Conservation (phyloP, 2,113 vertebrate genomes). For the Podarcis muralis region DNA sequence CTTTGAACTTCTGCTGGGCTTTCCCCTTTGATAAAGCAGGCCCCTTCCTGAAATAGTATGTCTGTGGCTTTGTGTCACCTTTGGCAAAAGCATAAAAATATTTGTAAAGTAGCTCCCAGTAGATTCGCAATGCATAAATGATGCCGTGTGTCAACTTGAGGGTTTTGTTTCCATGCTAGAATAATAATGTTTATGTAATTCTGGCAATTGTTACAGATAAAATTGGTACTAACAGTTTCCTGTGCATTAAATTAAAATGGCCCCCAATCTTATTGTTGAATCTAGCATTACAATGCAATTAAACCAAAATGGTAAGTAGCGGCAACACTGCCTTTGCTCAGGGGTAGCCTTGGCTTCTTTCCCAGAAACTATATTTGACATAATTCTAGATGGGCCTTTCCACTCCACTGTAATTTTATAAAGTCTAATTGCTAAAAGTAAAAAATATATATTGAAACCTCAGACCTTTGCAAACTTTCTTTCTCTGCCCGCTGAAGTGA, state of each 20-base stretch:
- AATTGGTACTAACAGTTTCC: conserved; percentile 1
- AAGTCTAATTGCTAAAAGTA: conserved; percentile 8
- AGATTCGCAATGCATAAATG: conserved; percentile 23
- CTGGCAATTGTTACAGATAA: conserved; percentile 4
- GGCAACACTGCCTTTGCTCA: neutral
- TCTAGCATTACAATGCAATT: conserved; percentile 33
- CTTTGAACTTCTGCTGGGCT: too few species aligned
- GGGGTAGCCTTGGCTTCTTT: conserved; percentile 5
- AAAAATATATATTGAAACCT: neutral
- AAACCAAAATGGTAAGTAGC: conserved; percentile 18
- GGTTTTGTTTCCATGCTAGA: neutral
- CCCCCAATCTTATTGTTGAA: conserved; percentile 19
- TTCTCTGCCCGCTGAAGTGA: neutral
- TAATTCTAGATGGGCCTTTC: neutral
- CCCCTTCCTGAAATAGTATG: neutral
- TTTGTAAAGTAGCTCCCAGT: neutral
- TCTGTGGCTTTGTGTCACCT: neutral
- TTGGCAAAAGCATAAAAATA: conserved; percentile 1
- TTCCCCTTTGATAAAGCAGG: neutral
- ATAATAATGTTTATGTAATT: neutral
- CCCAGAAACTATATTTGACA: conserved; percentile 15
- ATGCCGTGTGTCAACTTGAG: neutral
- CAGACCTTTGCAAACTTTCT: neutral
- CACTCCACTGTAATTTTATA: neutral
- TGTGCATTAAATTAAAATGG: neutral